These are phyloP conservation scores for Nemotelus pantherinus DNA, from an alignment of 2,888 invertebrate genomes.

Conservation along the genomic window DNA sequence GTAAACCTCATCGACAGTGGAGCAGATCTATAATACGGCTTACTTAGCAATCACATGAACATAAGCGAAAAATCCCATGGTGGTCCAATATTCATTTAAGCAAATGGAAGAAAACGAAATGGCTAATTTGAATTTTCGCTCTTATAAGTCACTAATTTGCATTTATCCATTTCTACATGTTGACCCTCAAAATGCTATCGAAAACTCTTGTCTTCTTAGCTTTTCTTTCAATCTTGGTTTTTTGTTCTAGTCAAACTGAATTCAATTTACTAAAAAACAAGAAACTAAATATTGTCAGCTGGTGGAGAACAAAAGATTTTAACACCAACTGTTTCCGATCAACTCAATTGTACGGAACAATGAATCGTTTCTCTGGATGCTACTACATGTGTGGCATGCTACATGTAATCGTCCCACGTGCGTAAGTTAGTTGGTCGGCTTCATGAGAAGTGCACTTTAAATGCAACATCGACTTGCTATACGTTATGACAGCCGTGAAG, in stretches of 20 bases:
- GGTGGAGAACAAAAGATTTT: neutral
- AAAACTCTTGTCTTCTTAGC: too few species aligned
- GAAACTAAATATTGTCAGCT: too few species aligned
- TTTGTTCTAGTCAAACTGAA: too few species aligned
- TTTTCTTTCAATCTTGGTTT: too few species aligned
- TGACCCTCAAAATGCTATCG: too few species aligned
- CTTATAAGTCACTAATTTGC: too few species aligned
- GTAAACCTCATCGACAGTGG: neutral
- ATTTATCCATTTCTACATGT: too few species aligned
- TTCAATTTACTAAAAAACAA: too few species aligned
- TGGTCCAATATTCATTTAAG: too few species aligned
- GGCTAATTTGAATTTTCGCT: too few species aligned
- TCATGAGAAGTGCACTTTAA: conserved; percentile 33
- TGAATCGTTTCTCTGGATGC: conserved; percentile 18
- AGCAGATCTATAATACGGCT: neutral
- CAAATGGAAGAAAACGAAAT: too few species aligned
- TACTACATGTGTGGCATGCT: conserved; percentile 28
- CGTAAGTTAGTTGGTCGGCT: conserved; percentile 6
- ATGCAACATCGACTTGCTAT: conserved; percentile 30
- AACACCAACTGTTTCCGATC: neutral
- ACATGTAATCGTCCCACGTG: conserved; percentile 1
- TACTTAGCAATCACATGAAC: neutral
- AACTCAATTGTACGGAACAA: neutral
- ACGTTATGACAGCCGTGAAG: conserved; percentile 33
- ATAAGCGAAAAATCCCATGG: neutral